Percentiles rank a stretch among this genome's conserved stretches.
These are phyloP conservation scores for Emydura subglobosa DNA, from an alignment of 2,113 vertebrate genomes.

Conservation along the genomic window DNA sequence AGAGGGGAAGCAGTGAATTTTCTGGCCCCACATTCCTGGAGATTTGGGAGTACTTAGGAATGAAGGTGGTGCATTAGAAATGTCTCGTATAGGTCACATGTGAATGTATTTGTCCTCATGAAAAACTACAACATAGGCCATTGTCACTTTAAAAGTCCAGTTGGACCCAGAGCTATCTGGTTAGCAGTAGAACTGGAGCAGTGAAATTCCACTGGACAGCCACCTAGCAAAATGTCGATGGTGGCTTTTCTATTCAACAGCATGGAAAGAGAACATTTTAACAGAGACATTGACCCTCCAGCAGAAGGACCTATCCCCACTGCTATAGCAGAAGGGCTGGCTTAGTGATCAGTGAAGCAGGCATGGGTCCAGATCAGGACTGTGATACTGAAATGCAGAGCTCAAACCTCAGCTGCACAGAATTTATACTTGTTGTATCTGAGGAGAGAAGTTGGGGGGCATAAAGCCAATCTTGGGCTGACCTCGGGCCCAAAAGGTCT, in stretches of 20 bases:
- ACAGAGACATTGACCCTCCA: neutral
- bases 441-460: neutral
- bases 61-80: neutral
- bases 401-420: neutral
- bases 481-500: neutral
- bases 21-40: neutral
- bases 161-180: too few species aligned
- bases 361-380: neutral
- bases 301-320: too few species aligned
- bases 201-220: too few species aligned
- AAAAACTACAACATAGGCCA: too few species aligned
- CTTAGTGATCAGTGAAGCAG: neutral
- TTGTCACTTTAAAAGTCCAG: too few species aligned
- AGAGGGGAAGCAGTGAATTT: neutral
- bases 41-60: neutral
- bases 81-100: too few species aligned
- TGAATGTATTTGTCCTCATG: too few species aligned
- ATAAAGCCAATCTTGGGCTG: neutral
- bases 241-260: too few species aligned
- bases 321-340: neutral
- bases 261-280: neutral
- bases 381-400: neutral
- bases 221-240: too few species aligned
- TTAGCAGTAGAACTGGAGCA: too few species aligned
- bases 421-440: neutral